Evolutionary conservation across 2,888 invertebrate species (phyloP), one percentile per base, ranked within the genome.

Genomic region (Loripinus fragilis): DNA sequence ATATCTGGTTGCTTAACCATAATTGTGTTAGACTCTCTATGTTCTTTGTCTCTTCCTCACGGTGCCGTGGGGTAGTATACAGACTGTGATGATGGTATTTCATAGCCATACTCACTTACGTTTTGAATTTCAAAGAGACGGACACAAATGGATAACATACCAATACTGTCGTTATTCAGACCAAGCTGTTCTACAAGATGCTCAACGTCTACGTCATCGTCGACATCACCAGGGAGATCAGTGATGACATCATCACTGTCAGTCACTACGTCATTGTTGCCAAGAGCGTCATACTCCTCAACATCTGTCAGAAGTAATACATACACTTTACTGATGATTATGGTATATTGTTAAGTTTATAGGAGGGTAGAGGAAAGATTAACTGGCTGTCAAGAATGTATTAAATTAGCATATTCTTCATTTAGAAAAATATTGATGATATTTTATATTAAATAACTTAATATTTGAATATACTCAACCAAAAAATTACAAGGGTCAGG

Each of bases 171-270:
- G 38, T 38, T 38, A 38, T 12, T 38, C 38, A 38, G 12, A 20
- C 3, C 15, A 45, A 45, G 45, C n/a, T 45, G 15, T 3, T 45
- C 45, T 20, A 65, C 17, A 20, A 74, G 38, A 33, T 68, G 42
- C 20, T 52, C 68, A 3, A 55, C 5, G 50, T 74, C 74, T 0
- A 68, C 52, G 28, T 74, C 67, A 30, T 74, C 74, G 25, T 68
- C 67, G 12, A 33, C 38, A 15, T 55, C 60, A 10, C 74, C 73
- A 8, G 50, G 73, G 23, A 73, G 28, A n/a, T 20, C 48, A 10
- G 66, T 45, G 38, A 50, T 66, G 48, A 66, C 73, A 50, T 66
- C 55, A 55, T 55, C 66, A 2, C 52, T 25, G 12, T 42, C 1
- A 23, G 28, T 1, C 38, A 28, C n/a, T n/a, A 8, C 38, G 23